Percentiles rank a stretch among this genome's conserved stretches.
These are phyloP conservation scores for Gorsachius goisagi DNA, from an alignment of 2,113 vertebrate genomes.

Conservation along the genomic window DNA sequence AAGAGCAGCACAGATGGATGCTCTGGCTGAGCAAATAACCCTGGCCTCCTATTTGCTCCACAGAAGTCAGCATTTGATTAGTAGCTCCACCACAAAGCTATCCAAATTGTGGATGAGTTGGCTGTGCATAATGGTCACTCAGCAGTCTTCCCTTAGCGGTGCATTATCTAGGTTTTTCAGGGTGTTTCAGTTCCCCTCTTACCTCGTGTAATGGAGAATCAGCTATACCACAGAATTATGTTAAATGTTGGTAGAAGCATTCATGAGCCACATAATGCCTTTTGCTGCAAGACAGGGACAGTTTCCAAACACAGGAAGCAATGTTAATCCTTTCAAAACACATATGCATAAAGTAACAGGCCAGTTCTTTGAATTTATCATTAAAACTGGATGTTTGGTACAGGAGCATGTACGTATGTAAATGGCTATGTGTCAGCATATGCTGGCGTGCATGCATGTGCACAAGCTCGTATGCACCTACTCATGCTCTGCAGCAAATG, in stretches of 20 bases:
- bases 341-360: not conserved
- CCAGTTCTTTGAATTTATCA: not conserved
- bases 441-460: fast-evolving
- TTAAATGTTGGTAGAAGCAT: not conserved
- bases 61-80: not conserved
- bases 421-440: not conserved
- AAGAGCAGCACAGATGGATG: not conserved
- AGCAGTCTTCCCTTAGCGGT: not conserved
- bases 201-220: not conserved
- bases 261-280: not conserved
- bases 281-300: not conserved
- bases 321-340: not conserved
- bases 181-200: not conserved
- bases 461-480: not conserved
- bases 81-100: not conserved
- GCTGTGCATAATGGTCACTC: not conserved
- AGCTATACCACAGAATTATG: not conserved
- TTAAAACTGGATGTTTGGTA: not conserved
- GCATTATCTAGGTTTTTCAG: not conserved
- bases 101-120: not conserved
- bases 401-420: not conserved
- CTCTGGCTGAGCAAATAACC: not conserved
- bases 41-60: not conserved
- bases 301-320: not conserved
- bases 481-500: not conserved